Conservation (phyloP, 37 sponge, comb jelly and placozoan genomes). For the Axinella damicornis region DNA sequence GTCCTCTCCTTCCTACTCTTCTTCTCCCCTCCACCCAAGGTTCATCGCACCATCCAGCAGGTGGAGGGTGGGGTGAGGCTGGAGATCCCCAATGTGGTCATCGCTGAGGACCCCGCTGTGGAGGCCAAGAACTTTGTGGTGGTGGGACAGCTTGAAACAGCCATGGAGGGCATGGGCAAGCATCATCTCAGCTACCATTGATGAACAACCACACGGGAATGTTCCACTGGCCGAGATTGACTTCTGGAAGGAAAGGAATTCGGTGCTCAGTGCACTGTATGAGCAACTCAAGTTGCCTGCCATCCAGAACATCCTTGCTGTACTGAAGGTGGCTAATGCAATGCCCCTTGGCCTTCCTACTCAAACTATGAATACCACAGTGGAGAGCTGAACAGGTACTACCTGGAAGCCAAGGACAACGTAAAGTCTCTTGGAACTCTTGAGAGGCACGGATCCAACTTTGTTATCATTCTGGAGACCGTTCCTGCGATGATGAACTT, state of each 20-base stretch:
- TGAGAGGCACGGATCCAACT: conserved; percentile 97
- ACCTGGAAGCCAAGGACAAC: conserved; percentile 98
- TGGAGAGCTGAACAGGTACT: conserved; percentile 89
- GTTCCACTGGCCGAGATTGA: conserved; percentile 98
- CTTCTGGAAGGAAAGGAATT: conserved; percentile 96
- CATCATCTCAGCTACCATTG: conserved; percentile 79
- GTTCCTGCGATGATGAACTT: conserved; percentile 97
- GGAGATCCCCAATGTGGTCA: conserved; percentile 79
- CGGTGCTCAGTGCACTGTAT: conserved; percentile 85
- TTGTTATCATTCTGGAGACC: conserved; percentile 87
- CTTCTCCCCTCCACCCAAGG: conserved; percentile 43
- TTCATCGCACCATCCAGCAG: conserved; percentile 88
- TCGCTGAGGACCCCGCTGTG: conserved; percentile 55
- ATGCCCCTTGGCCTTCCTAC: no score
- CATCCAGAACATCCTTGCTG: conserved; percentile 71
- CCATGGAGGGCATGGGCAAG: conserved; percentile 88
- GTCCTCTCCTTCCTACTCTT: no score
- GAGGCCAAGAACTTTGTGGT: conserved; percentile 66
- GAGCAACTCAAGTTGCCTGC: conserved; percentile 91
- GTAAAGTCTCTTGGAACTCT: conserved; percentile 97
- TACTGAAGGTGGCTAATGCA: conserved; percentile 76
- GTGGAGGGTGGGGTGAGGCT: conserved; percentile 96
- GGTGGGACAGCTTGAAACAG: conserved; percentile 72
- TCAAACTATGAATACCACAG: conserved; percentile 91
- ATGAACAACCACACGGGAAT: conserved; percentile 79